Conservation (phyloP, 1,140 invertebrate genomes). For the Thrips palmi region DNA sequence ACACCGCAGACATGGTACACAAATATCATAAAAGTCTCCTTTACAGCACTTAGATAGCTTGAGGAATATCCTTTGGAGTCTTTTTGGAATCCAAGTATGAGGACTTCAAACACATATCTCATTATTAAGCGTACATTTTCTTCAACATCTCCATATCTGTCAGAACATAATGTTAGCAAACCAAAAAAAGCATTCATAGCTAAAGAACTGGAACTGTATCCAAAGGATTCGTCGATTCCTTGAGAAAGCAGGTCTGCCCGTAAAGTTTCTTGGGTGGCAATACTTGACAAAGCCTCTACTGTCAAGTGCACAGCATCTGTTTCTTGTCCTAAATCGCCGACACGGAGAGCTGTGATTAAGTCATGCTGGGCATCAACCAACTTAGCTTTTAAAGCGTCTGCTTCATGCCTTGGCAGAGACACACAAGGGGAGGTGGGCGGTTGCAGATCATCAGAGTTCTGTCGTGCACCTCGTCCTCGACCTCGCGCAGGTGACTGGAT, state of each 20-base stretch:
- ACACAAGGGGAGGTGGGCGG: too few relatives aligned
- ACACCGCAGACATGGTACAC: background rate
- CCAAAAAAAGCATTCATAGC: background rate
- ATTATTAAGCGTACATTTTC: background rate
- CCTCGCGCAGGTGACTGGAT: too few relatives aligned
- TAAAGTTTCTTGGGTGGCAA: background rate
- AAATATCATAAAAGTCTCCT: conserved; percentile 1
- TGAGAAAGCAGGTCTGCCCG: background rate
- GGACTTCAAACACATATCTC: background rate
- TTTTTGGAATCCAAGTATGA: background rate
- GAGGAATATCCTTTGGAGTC: background rate
- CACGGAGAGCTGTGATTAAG: background rate
- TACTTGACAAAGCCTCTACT: background rate
- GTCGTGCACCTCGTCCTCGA: too few relatives aligned
- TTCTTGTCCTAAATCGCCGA: background rate
- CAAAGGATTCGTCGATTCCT: background rate
- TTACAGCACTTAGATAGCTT: too few relatives aligned
- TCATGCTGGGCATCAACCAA: background rate
- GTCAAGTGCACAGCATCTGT: background rate
- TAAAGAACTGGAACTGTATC: background rate
- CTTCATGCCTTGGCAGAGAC: conserved; percentile 14
- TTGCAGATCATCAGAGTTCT: too few relatives aligned
- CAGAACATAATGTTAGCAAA: background rate
- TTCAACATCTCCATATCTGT: background rate
- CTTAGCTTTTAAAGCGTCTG: too few relatives aligned